A percentile compares a stretch with the other conserved stretches of the same genome.
Evolutionary conservation across 2,113 vertebrate species (phyloP).

Genomic region (Corythaixoides concolor): DNA sequence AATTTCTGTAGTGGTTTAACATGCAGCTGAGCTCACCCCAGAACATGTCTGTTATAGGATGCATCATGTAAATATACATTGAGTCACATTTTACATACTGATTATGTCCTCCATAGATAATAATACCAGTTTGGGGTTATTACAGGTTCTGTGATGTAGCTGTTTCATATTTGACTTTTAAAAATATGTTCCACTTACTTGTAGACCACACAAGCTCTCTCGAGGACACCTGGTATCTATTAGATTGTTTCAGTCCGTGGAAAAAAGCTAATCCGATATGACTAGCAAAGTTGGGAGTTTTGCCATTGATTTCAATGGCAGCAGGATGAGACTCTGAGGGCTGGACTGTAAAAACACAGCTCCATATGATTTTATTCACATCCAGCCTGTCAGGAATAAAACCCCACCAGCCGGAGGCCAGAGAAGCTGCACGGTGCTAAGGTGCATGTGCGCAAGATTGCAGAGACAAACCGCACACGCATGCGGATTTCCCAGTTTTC

Average conservation of each 20-base stretch:
- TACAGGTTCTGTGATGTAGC: conserved; percentile 52
- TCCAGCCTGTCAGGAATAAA: conserved; percentile 37
- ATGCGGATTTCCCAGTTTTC: background rate
- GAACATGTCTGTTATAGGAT: conserved; percentile 1
- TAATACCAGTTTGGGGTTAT: conserved; percentile 43
- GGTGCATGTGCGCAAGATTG: background rate
- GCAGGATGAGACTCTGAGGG: conserved; percentile 17
- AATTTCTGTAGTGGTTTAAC: conserved; percentile 7
- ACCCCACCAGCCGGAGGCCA: background rate
- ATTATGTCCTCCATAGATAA: conserved; percentile 31
- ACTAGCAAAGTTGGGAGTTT: conserved; percentile 33
- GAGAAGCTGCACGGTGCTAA: background rate
- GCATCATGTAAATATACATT: conserved; percentile 25
- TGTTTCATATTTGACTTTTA: conserved; percentile 58
- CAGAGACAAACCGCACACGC: background rate
- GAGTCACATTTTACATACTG: conserved; percentile 26
- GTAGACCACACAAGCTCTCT: conserved; percentile 55
- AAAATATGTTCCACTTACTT: conserved; percentile 57
- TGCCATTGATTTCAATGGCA: conserved; percentile 47
- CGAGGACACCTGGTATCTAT: conserved; percentile 61
- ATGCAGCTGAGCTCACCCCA: conserved; percentile 1
- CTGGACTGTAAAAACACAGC: conserved; percentile 51
- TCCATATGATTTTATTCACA: conserved; percentile 52
- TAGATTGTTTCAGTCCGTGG: conserved; percentile 41
- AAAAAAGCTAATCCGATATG: conserved; percentile 59